Evolutionary conservation across 2,888 invertebrate genomes (phyloP).

Genomic region (Epinotia demarniana): DNA sequence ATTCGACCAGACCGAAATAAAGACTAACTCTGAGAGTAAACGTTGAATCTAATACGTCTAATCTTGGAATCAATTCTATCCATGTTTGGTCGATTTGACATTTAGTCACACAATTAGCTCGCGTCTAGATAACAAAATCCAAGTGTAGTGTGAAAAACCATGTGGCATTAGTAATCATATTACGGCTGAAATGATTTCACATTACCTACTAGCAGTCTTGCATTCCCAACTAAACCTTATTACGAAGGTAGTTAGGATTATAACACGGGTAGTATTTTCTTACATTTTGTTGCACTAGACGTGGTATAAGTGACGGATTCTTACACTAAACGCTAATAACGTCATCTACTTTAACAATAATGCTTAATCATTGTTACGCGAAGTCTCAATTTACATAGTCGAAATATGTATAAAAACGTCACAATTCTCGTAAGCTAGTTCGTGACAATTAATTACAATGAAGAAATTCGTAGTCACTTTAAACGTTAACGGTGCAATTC

Average conservation of each 20-base stretch:
- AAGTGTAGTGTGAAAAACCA: conserved; percentile 1
- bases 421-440: conserved; percentile 59
- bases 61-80: background rate
- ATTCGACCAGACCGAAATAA: background rate
- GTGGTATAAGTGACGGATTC: conserved; percentile 43
- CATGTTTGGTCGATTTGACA: background rate
- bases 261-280: background rate
- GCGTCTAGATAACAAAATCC: conserved; percentile 19
- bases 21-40: background rate
- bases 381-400: conserved; percentile 71
- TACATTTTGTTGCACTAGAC: conserved; percentile 17
- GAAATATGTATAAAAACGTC: conserved; percentile 61
- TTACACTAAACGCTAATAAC: conserved; percentile 71
- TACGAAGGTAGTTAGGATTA: background rate
- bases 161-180: conserved; percentile 1
- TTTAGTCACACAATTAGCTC: conserved; percentile 5
- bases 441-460: conserved; percentile 61
- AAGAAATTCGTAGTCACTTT: conserved; percentile 76
- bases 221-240: background rate
- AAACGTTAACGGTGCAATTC: conserved; percentile 74
- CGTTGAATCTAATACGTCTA: background rate
- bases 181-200: background rate
- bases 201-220: background rate
- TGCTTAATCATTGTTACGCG: conserved; percentile 65
- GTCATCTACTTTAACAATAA: conserved; percentile 75